Percentiles rank a stretch among this genome's conserved stretches.
Conservation (phyloP, 2,797 vertebrate genomes). For the Salmo trutta region DNA sequence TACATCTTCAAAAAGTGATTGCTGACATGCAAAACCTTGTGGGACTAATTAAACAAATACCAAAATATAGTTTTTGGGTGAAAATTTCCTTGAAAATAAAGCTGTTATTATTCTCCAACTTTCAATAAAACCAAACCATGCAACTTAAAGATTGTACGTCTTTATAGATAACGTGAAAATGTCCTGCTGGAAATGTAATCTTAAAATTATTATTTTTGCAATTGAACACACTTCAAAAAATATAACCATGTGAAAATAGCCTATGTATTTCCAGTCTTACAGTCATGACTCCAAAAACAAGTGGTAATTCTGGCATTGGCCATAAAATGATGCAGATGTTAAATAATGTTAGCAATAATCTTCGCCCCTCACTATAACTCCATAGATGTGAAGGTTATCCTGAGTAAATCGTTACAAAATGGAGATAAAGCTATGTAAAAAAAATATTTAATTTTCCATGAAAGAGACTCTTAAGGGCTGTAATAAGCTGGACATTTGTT, state of each 20-base stretch:
- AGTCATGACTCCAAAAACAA: not conserved
- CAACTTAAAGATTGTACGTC: not conserved
- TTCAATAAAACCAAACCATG: not conserved
- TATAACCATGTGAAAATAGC: slow-evolving; percentile 22
- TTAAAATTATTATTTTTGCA: not conserved
- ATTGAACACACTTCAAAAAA: slow-evolving; percentile 19
- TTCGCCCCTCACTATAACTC: slow-evolving; percentile 17
- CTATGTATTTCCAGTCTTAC: slow-evolving; percentile 14
- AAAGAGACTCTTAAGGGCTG: slow-evolving; percentile 10
- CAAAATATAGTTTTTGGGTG: no score
- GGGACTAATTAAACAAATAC: no score
- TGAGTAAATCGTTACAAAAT: slow-evolving; percentile 50
- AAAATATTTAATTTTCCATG: not conserved
- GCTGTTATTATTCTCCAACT: not conserved
- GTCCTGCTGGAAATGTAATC: not conserved
- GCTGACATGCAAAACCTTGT: no score
- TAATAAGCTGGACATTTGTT: not conserved
- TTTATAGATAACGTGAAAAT: not conserved
- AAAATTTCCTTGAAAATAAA: not conserved
- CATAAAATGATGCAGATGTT: slow-evolving; percentile 16
- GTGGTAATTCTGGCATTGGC: slow-evolving; percentile 21
- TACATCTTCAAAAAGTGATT: no score
- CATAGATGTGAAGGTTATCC: slow-evolving; percentile 46
- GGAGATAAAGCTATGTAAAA: slow-evolving; percentile 8
- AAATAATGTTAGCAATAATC: slow-evolving; percentile 38